These are phyloP conservation scores for Argya squamiceps DNA, from an alignment of 2,797 vertebrate genomes.

Conservation along the genomic window DNA sequence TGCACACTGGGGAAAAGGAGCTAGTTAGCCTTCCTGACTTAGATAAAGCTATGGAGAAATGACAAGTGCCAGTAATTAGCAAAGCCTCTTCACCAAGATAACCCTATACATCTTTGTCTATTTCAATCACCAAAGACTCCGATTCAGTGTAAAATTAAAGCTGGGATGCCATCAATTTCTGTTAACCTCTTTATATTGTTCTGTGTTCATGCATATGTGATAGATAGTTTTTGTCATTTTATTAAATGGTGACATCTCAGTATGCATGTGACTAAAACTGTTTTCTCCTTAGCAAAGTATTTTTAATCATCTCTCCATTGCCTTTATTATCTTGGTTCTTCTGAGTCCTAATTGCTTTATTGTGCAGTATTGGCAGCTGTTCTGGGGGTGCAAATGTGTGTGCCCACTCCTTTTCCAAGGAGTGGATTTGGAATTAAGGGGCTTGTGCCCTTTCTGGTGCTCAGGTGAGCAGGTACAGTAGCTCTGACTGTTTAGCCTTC, in stretches of 20 bases:
- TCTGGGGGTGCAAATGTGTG: not conserved
- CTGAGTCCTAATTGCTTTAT: not conserved
- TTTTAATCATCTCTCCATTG: conserved; percentile 71
- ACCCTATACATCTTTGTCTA: conserved; percentile 95
- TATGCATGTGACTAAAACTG: conserved; percentile 76
- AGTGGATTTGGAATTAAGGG: not conserved
- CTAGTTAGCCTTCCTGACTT: conserved; percentile 91
- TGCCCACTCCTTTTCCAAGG: not conserved
- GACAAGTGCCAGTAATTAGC: conserved; percentile 94
- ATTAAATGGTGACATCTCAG: conserved; percentile 86
- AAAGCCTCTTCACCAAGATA: conserved; percentile 84
- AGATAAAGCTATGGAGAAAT: conserved; percentile 88
- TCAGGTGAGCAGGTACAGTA: not conserved
- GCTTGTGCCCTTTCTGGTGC: not conserved
- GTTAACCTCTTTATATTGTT: conserved; percentile 91
- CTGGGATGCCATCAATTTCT: conserved; percentile 91
- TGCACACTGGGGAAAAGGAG: conserved; percentile 80
- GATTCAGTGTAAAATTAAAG: conserved; percentile 89
- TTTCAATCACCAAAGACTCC: conserved; percentile 88
- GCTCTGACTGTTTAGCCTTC: rapidly evolving
- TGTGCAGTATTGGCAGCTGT: not conserved
- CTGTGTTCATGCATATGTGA: conserved; percentile 86
- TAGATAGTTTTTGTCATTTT: conserved; percentile 93
- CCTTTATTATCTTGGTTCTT: conserved; percentile 32
- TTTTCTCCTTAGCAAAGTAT: conserved; percentile 74